phyloP scores from a whole-genome alignment of 1,140 invertebrate species.

The Pygmarrhopalites habei region DNA sequence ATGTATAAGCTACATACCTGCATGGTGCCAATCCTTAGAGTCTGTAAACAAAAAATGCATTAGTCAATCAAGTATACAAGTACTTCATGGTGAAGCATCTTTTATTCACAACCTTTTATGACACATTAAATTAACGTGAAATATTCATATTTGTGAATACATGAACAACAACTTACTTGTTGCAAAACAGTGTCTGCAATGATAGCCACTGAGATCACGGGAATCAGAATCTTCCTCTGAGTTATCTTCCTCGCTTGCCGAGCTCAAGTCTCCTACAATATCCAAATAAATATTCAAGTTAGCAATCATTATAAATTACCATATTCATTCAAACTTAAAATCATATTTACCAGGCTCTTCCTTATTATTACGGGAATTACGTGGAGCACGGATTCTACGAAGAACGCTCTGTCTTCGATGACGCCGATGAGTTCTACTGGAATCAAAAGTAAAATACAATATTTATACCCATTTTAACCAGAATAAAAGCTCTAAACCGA shows the following conservation, averaged over 20 bases:
- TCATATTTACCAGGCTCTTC: conserved; percentile 41
- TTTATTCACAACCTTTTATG: too few species aligned
- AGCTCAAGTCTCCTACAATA: conserved; percentile 59
- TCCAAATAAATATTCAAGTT: conserved; percentile 1
- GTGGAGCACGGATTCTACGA: conserved; percentile 74
- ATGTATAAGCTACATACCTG: too few species aligned
- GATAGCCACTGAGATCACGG: conserved; percentile 53
- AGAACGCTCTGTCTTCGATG: conserved; percentile 76
- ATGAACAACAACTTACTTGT: too few species aligned
- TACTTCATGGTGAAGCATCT: too few species aligned
- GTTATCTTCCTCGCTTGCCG: conserved; percentile 87
- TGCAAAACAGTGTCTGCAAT: conserved; percentile 50
- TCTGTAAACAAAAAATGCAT: conserved; percentile 47
- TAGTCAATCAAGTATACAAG: too few species aligned
- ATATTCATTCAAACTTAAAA: conserved; percentile 21
- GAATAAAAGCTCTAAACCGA: too few species aligned
- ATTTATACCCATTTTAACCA: too few species aligned
- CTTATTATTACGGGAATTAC: conserved; percentile 51
- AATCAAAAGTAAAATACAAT: too few species aligned
- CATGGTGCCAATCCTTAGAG: conserved; percentile 66
- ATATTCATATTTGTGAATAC: too few species aligned
- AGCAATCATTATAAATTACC: conserved; percentile 14
- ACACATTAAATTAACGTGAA: too few species aligned
- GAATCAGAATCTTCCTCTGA: conserved; percentile 91
- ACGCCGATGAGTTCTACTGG: conserved; percentile 80